Base-by-base conservation (phyloP, 2,888 invertebrate genomes). In the Coelinius sp. region DNA sequence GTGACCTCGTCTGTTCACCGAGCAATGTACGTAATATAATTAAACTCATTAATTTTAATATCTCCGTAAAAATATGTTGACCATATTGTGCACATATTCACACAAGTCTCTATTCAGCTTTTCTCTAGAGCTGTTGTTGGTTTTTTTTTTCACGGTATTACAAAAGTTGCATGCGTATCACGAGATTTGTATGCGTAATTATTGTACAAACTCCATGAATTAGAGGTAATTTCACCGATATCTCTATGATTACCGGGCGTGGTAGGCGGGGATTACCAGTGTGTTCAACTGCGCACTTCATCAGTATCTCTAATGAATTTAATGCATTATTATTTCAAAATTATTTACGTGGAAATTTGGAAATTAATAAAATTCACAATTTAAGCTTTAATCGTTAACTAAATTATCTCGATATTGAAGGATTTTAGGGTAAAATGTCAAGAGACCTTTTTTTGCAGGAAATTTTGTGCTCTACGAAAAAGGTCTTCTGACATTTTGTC, bases 31-130 rank as follows among this genome's bases (percentile, higher is more conserved):
- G 75, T 75, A 75, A 76, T 76, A 76, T 76, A 77, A 78, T 78
- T 77, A 78, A 78, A 49, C 74, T 78, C 77, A 77, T 77, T 78
- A 78, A 78, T 78, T 77, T 77, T 78, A 76, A 78, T 77, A 77
- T 77, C 74, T 73, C 46, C 49, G 71, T 73, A 66, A 77, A 70
- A 77, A 77, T 76, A 71, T 56, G 56, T 52, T 52, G 44, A 46
- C 68, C 44, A 56, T 53, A 59, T 62, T 22, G 3, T 38, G 35
- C 8, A 62, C 4, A 38, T 35, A 64, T 49, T 52, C 17, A 52
- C 35, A 56, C 27, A 49, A n/a, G 38, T 14, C 6, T 52, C 62
- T 56, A 25, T 12, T 2, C 20, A 46, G 38, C 20, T 22, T 68
- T 49, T n/a, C 46, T 24, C 53, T 73, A 22, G n/a, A 56, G 46